These are phyloP conservation scores for Pituophis catenifer DNA, from an alignment of 2,113 vertebrate genomes.

Conservation along the genomic window DNA sequence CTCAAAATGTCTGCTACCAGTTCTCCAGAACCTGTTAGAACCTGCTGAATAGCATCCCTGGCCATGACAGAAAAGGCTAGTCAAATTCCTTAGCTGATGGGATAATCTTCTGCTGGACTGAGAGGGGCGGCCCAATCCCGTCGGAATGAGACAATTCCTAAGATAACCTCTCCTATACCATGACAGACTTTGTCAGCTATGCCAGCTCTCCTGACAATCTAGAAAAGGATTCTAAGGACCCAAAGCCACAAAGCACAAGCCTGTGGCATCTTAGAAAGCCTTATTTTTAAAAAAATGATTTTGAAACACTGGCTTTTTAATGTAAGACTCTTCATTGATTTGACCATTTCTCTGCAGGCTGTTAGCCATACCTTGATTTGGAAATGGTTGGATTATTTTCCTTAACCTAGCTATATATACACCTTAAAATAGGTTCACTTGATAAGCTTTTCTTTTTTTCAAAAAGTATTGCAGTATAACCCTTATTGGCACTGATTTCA, in stretches of 20 bases:
- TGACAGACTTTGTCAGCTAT: not conserved
- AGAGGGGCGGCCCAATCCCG: not conserved
- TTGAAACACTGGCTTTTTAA: not conserved
- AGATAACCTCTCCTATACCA: not conserved
- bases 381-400: not conserved
- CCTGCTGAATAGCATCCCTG: too few species aligned
- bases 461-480: not conserved
- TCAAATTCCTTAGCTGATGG: too few species aligned
- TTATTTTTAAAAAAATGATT: not conserved
- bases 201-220: not conserved
- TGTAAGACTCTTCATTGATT: not conserved
- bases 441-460: not conserved
- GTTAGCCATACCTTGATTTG: not conserved
- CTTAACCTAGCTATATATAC: not conserved
- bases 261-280: not conserved
- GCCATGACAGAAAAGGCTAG: not conserved
- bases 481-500: not conserved
- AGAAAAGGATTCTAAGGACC: not conserved
- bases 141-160: not conserved
- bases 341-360: not conserved
- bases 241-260: not conserved
- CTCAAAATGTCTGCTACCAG: too few species aligned
- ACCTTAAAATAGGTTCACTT: not conserved
- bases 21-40: too few species aligned
- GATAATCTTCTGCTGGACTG: not conserved